Base-by-base conservation (phyloP, 2,113 vertebrate genomes). In the Excalfactoria chinensis region DNA sequence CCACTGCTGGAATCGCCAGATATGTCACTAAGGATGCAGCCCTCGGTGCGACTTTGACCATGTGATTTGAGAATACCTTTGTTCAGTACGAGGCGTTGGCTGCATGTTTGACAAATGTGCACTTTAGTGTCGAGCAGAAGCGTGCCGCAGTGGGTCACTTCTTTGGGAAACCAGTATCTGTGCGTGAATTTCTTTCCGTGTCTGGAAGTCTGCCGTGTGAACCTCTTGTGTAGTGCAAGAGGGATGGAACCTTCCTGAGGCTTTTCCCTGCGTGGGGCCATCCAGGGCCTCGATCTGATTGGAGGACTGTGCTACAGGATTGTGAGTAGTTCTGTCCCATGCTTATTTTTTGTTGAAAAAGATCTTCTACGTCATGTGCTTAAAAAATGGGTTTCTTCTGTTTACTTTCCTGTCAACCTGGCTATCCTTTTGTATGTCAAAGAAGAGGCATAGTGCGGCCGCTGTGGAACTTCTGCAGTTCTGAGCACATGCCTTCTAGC, bases 81-180 rank as follows among this genome's bases (percentile, higher is more conserved):
- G 67, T 93, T 86, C 49, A 73, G 59, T 77, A 73, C 75, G 55
- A 94, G 71, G 40, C 58, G 46, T 37, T 85, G 34, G 74, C 76
- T 63, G 71, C 71, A 25, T 93, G 91, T 92, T 93, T 93, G 82
- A 77, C 56, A 34, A 72, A 55, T 0, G 5, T 56, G 92, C 91
- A 89, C 88, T 91, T 95, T 95, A 95, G 74, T 59, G 60, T 93
- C 4, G 93, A 88, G 91, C 44, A 91, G 46, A 93, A 92, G 51
- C 70, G 79, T 73, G 19, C 88, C 66, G 53, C 75, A 64, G 7
- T 86, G 23, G 58, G 71, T 90, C 94, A 53, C 56, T 80, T 69
- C 28, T 83, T 82, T 94, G 86, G 92, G 78, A 82, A 58, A 55
- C 32, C 5, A 88, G 4, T 89, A 55, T 83, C 82, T 79, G 22